These are phyloP conservation scores for Rhagonycha lutea DNA, from an alignment of 2,888 invertebrate species.

Conservation along the genomic window DNA sequence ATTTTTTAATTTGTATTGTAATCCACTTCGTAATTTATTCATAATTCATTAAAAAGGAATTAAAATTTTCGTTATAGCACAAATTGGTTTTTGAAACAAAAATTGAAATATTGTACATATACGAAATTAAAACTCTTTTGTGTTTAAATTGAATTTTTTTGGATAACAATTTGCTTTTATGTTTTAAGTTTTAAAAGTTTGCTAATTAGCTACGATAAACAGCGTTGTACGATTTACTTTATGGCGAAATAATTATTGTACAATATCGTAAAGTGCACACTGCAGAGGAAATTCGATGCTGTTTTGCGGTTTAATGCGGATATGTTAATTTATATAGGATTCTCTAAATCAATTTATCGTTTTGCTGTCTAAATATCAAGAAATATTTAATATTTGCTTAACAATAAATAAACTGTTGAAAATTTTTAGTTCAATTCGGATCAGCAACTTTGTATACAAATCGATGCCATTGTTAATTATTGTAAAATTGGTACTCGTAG, in stretches of 20 bases:
- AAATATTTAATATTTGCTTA: not conserved
- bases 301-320: constrained; percentile 23
- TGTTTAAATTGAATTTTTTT: not conserved
- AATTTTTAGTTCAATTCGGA: not conserved
- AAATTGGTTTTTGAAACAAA: not conserved
- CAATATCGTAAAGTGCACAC: constrained; percentile 4
- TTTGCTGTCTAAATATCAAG: not conserved
- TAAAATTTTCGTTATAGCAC: not conserved
- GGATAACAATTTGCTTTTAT: not conserved
- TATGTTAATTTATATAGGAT: constrained; percentile 10
- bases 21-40: no score
- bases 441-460: not conserved
- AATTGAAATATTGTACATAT: not conserved
- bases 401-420: not conserved
- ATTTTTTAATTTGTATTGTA: no score
- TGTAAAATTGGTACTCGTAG: not conserved
- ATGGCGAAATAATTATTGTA: not conserved
- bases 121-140: not conserved
- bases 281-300: constrained; percentile 18
- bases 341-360: constrained; percentile 5
- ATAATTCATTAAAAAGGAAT: no score
- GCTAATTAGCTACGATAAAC: not conserved
- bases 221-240: not conserved
- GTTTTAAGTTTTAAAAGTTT: not conserved
- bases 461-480: not conserved